Conservation (phyloP, 2,888 invertebrate species). For the Ormia ochracea region DNA sequence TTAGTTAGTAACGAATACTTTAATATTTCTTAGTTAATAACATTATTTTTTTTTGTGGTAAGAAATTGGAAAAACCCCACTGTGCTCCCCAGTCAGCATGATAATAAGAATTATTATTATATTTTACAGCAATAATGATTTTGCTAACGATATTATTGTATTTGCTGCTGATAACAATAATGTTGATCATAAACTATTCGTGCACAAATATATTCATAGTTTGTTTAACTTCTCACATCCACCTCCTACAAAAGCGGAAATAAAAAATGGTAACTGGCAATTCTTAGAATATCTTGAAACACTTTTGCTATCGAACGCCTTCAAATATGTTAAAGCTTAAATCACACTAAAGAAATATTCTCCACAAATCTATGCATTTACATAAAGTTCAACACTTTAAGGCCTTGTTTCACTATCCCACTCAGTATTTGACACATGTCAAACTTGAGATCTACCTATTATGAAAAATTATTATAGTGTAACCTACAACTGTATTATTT, state of each 20-base stretch:
- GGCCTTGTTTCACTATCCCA: no score
- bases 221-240: neutral
- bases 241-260: neutral
- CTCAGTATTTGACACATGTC: no score
- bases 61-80: neutral
- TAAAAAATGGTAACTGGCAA: neutral
- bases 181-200: constrained; percentile 26
- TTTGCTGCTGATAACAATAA: constrained; percentile 24
- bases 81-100: neutral
- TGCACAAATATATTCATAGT: constrained; percentile 8
- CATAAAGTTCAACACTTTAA: no score
- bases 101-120: neutral
- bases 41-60: neutral
- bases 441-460: no score
- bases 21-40: no score
- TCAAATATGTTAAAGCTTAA: constrained; percentile 23
- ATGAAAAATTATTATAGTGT: no score
- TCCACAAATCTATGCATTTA: no score
- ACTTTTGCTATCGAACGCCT: constrained; percentile 41
- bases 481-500: no score
- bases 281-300: neutral
- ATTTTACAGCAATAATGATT: constrained; percentile 23
- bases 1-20: no score
- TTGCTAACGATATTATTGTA: constrained; percentile 23
- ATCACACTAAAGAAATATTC: no score